Base-by-base conservation (phyloP, 2,888 invertebrate species). In the Andrena bucephala region DNA sequence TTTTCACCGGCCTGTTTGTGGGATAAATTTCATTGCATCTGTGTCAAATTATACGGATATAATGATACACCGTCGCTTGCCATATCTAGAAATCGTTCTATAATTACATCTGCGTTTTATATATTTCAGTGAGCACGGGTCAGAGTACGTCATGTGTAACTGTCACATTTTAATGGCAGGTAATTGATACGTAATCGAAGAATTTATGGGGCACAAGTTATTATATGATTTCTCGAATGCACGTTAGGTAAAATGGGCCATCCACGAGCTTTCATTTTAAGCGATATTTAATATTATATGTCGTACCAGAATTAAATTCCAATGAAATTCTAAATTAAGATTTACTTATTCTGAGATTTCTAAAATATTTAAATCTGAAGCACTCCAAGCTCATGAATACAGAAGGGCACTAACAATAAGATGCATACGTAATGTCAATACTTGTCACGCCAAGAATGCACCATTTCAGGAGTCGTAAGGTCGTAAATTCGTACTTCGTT, bases 1-100 rank as follows among this genome's bases (percentile, higher is more conserved):
- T 84, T 78, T 68, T 83, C 75, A 57, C 59, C 57, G 75, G 50
- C 74, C 74, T 75, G 74, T 68, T 79, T 83, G 31, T 65, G 29
- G 52, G 16, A 65, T 33, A 57, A 69, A 84, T 79, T 79, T 57
- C 48, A 7, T 75, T 63, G 68, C 74, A 67, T 20, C 31, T 63
- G 5, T 27, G 20, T 5, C 59, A 20, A 50, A 42, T 4, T 29
- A 4, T 24, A 57, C 36, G 52, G 50, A 52, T 62, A 10, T 10
- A 29, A 60, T 52, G 7, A 13, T 67, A 31, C 52, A 52, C 52
- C 52, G 20, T 20, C n/a, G n/a, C 20, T 52, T 20, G 20, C 52
- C 10, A 72, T 33, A 63, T 33, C 31, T 29, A 71, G 8, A 36
- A n/a, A 60, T 31, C 16, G 31, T 71, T 48, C 7, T 10, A 5